These are phyloP conservation scores for Lepidostoma basale DNA, from an alignment of 1,140 invertebrate genomes.

Conservation along the genomic window DNA sequence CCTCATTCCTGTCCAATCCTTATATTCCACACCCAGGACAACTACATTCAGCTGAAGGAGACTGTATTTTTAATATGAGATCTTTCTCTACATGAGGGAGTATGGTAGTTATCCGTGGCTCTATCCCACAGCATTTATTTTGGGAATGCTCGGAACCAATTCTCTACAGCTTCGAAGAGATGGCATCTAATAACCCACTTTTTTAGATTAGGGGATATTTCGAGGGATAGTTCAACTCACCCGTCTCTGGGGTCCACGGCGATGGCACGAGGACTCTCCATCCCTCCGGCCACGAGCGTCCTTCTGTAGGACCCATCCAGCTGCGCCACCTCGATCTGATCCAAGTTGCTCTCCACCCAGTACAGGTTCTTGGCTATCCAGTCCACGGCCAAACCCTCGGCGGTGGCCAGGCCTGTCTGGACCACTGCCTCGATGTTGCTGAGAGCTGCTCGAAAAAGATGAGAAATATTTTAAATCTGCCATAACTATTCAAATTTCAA, in stretches of 20 bases:
- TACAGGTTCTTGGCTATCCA: conserved; percentile 86
- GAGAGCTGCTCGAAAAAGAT: conserved; percentile 60
- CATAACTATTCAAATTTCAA: not conserved
- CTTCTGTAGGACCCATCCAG: conserved; percentile 79
- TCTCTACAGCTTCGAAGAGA: too few species aligned
- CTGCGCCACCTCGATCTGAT: conserved; percentile 89
- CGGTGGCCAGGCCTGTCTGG: conserved; percentile 80
- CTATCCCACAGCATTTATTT: too few species aligned
- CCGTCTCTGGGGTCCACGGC: conserved; percentile 82
- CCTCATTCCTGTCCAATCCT: too few species aligned
- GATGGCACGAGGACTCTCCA: conserved; percentile 86
- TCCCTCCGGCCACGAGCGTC: conserved; percentile 82
- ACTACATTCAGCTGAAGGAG: too few species aligned
- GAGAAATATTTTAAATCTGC: not conserved
- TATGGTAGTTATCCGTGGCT: too few species aligned
- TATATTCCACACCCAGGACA: too few species aligned
- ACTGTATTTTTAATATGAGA: too few species aligned
- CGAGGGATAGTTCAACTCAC: conserved; percentile 50
- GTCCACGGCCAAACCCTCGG: conserved; percentile 85
- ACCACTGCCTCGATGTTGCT: conserved; percentile 83
- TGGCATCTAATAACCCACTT: too few species aligned
- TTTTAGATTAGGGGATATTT: too few species aligned
- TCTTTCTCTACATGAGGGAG: too few species aligned
- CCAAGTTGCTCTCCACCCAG: conserved; percentile 83
- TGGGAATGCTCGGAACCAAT: too few species aligned